These are phyloP conservation scores for Iselma pallidipennis DNA, from an alignment of 2,888 invertebrate genomes.

Conservation along the genomic window DNA sequence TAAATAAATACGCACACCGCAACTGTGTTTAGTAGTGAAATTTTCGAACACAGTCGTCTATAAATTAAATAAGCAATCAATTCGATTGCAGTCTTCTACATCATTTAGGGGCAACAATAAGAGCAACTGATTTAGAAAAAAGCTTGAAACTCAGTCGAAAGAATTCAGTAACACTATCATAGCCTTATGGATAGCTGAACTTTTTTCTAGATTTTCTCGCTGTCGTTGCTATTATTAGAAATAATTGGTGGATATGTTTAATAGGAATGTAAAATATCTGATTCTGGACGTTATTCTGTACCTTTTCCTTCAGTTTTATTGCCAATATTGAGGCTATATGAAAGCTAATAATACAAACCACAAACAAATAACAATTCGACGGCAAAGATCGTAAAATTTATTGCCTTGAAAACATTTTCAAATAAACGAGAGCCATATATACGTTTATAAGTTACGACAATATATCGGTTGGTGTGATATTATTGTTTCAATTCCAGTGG, in stretches of 20 bases:
- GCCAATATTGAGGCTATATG: constrained; percentile 12
- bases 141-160: no score
- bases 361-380: constrained; percentile 17
- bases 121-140: no score
- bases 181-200: neutral
- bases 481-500: constrained; percentile 35
- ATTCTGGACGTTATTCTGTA: neutral
- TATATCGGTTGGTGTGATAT: constrained; percentile 32
- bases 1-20: constrained; percentile 12
- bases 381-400: constrained; percentile 34
- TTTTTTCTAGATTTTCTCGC: no score
- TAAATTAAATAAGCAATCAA: constrained; percentile 8
- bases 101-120: no score
- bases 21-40: constrained; percentile 6
- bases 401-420: constrained; percentile 33
- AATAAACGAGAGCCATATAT: constrained; percentile 28
- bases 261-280: neutral
- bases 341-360: constrained; percentile 13
- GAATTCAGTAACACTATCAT: no score
- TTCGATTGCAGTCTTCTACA: no score
- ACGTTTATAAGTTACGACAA: no score
- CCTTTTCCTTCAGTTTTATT: constrained; percentile 5
- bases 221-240: no score
- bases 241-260: neutral
- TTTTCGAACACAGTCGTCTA: constrained; percentile 7